A percentile compares a stretch with the other conserved stretches of the same genome.
phyloP scores from a whole-genome alignment of 2,113 vertebrate species.

The Piaya cayana region DNA sequence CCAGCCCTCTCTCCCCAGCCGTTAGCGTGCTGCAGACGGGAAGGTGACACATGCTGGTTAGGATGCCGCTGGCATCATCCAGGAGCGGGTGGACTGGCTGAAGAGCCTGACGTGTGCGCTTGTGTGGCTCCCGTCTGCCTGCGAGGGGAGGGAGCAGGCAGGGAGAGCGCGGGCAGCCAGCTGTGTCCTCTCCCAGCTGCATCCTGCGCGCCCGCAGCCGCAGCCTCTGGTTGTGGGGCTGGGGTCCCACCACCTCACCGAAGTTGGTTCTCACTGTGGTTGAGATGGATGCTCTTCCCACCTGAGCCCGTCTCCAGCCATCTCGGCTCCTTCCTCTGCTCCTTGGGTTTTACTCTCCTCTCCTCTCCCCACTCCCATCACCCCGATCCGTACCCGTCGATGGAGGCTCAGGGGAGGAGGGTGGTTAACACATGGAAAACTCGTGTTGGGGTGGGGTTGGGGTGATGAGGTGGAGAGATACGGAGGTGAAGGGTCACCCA shows the following conservation, averaged over 20 bases:
- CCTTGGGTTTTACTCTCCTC: background rate
- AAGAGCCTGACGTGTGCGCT: background rate
- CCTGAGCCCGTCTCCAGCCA: background rate
- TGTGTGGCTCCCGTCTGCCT: background rate
- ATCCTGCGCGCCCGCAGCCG: background rate
- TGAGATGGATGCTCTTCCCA: background rate
- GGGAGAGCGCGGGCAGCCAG: background rate
- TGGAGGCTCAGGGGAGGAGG: background rate
- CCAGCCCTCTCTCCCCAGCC: background rate
- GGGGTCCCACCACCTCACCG: background rate
- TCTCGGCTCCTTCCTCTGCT: background rate
- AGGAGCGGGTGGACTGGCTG: background rate
- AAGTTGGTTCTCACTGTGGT: background rate
- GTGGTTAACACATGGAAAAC: background rate
- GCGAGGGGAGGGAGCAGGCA: background rate
- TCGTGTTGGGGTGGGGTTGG: too few species aligned
- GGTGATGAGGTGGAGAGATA: background rate
- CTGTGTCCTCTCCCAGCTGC: background rate
- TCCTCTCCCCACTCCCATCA: background rate
- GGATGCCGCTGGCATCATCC: background rate
- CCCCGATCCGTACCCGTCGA: background rate
- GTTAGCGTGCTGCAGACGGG: background rate
- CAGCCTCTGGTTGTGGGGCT: background rate
- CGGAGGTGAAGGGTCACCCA: background rate
- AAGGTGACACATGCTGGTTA: background rate